These are phyloP conservation scores for Etheostoma nigrum DNA, from an alignment of 2,797 vertebrate genomes.

Conservation along the genomic window DNA sequence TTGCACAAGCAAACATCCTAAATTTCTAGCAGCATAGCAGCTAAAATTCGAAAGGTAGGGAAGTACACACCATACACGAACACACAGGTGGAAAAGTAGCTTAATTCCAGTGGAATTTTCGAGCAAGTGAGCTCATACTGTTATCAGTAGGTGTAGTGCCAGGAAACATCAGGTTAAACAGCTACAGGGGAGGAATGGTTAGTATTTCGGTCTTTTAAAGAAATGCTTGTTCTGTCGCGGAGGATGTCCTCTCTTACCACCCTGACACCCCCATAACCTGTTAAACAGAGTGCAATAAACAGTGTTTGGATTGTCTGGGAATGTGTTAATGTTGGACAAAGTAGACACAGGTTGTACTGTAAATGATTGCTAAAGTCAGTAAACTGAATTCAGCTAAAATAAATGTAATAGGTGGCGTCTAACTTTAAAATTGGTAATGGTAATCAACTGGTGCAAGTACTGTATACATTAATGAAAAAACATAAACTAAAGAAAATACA, in stretches of 20 bases:
- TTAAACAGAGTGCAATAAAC: neutral
- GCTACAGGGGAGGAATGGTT: constrained; percentile 19
- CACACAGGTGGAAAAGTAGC: neutral
- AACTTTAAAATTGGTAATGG: neutral
- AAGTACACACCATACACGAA: neutral
- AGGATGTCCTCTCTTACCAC: neutral
- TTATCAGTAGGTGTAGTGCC: neutral
- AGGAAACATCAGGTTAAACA: neutral
- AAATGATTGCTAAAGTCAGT: neutral
- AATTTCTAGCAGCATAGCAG: constrained; percentile 5
- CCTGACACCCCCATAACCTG: constrained; percentile 8
- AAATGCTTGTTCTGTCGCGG: neutral
- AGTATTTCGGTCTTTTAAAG: constrained; percentile 18
- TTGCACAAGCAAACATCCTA: constrained; percentile 3
- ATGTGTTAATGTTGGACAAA: neutral
- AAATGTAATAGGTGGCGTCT: neutral
- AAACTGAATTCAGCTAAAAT: neutral
- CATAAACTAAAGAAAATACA: neutral
- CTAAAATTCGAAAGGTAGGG: neutral
- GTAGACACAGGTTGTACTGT: neutral
- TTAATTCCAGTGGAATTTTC: neutral
- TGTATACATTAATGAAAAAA: too few relatives aligned
- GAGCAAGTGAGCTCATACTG: neutral
- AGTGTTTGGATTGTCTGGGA: constrained; percentile 14
- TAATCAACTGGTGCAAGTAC: neutral